A percentile compares a stretch with the other conserved stretches of the same genome.
Conservation (phyloP, 53 echinoderm and acorn worm genomes). For the Apostichopus leukothele region DNA sequence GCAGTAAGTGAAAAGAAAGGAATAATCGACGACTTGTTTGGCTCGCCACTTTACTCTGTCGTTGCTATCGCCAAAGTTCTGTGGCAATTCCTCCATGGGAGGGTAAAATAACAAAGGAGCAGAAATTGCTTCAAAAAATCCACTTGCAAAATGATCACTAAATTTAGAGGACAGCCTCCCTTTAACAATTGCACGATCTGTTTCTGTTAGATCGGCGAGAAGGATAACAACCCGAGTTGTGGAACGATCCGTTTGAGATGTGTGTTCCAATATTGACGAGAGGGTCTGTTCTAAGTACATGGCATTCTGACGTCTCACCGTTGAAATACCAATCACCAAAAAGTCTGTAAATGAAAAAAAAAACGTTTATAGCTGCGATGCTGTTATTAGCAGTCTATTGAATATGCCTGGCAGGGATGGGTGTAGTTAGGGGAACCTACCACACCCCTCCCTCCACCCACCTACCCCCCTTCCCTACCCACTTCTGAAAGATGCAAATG, state of each 20-base stretch:
- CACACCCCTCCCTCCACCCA: too few species aligned
- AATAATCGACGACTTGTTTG: slow-evolving; percentile 86
- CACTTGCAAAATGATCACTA: slow-evolving; percentile 61
- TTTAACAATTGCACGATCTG: slow-evolving; percentile 55
- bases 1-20: slow-evolving; percentile 83
- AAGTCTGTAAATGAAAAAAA: slow-evolving; percentile 55
- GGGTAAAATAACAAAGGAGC: slow-evolving; percentile 79
- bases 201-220: slow-evolving; percentile 70
- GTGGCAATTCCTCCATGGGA: slow-evolving; percentile 67
- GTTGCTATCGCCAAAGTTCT: slow-evolving; percentile 74
- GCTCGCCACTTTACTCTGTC: slow-evolving; percentile 81
- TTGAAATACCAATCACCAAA: slow-evolving; percentile 86
- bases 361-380: background rate
- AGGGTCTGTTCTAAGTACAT: slow-evolving; percentile 71
- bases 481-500: too few species aligned
- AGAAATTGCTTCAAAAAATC: slow-evolving; percentile 79
- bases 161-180: slow-evolving; percentile 56
- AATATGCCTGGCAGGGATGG: too few species aligned
- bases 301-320: slow-evolving; percentile 70
- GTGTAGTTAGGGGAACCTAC: too few species aligned
- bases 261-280: slow-evolving; percentile 69
- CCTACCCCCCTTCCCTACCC: too few species aligned
- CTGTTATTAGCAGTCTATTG: too few species aligned
- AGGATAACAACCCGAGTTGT: slow-evolving; percentile 67
- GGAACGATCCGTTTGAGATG: slow-evolving; percentile 55